Conservation (phyloP, 2,113 vertebrate genomes). For the Gyps fulvus region DNA sequence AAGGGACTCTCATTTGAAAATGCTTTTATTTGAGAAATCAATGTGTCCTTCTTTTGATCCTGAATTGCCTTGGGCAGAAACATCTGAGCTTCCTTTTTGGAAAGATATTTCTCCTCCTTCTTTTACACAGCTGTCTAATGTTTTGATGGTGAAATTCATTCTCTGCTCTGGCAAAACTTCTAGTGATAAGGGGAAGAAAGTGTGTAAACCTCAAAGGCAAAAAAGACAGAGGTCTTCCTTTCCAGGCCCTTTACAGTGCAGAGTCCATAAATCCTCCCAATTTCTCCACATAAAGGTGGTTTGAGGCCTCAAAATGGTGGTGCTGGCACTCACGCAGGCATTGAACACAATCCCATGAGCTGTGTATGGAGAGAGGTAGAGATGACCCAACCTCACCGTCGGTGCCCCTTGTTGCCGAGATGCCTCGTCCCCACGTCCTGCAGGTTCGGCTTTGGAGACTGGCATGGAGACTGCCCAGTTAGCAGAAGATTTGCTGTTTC, state of each 20-base stretch:
- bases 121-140: slow-evolving; percentile 20
- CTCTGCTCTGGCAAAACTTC: slow-evolving; percentile 9
- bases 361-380: not conserved
- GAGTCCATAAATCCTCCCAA: not conserved
- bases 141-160: slow-evolving; percentile 11
- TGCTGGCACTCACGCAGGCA: not conserved
- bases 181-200: slow-evolving; percentile 19
- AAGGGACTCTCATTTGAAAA: not conserved
- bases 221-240: not conserved
- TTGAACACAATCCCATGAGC: not conserved
- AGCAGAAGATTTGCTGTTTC: not conserved
- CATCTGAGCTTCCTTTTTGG: slow-evolving; percentile 30
- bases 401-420: not conserved
- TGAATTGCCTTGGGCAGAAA: slow-evolving; percentile 48
- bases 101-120: not conserved
- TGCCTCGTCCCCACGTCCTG: not conserved
- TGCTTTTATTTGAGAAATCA: slow-evolving; percentile 42
- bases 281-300: not conserved
- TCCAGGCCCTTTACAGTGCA: not conserved
- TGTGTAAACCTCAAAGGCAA: slow-evolving; percentile 11
- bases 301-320: not conserved
- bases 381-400: not conserved
- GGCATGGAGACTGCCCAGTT: not conserved
- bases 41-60: slow-evolving; percentile 51
- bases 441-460: not conserved